Evolutionary conservation across 1,140 invertebrate genomes (phyloP).

Genomic region (Parapsyche elsis): DNA sequence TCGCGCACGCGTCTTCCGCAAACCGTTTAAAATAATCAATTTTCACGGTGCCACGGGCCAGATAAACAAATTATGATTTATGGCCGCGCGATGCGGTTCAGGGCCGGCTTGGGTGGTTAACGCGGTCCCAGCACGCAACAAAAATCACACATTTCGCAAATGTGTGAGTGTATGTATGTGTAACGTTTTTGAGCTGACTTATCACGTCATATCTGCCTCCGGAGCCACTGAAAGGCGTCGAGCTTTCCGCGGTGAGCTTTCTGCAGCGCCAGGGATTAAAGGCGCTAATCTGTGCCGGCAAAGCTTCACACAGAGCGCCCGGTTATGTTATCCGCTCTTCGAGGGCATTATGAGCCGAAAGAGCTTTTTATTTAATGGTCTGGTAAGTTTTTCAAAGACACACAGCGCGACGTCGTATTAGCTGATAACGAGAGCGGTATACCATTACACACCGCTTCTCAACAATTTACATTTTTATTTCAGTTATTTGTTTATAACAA

Average conservation of each 20-base stretch:
- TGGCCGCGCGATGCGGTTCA: conserved; percentile 31
- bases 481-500: no score
- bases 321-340: conserved; percentile 14
- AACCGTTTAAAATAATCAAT: conserved; percentile 56
- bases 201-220: conserved; percentile 21
- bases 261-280: conserved; percentile 27
- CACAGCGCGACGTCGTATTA: neutral
- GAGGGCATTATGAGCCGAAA: conserved; percentile 7
- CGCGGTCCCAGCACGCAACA: conserved; percentile 32
- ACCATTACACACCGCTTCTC: neutral
- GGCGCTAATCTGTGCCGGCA: conserved; percentile 15
- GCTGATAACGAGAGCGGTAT: conserved; percentile 2
- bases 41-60: conserved; percentile 45
- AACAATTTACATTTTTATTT: neutral
- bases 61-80: conserved; percentile 56
- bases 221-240: conserved; percentile 8
- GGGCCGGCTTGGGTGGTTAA: conserved; percentile 17
- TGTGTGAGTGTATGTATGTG: neutral
- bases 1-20: conserved; percentile 39
- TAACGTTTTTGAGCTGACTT: conserved; percentile 17
- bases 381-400: conserved; percentile 23
- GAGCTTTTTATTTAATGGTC: conserved; percentile 23
- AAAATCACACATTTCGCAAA: neutral
- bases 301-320: neutral
- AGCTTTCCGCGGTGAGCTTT: conserved; percentile 5